phyloP scores from a whole-genome alignment of 2,888 invertebrate species.

The Hydropsyche betteni region DNA sequence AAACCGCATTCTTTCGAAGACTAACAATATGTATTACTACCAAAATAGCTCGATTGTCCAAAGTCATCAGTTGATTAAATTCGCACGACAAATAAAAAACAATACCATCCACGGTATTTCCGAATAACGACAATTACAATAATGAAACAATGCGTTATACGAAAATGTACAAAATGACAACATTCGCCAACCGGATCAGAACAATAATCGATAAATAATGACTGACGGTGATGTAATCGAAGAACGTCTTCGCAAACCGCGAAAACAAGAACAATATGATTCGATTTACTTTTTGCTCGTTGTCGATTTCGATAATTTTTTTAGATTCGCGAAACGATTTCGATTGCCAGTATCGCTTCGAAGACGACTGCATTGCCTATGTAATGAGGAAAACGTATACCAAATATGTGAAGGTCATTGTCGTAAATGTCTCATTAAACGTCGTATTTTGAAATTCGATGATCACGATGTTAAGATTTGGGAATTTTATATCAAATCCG shows the following conservation, averaged over 20 bases:
- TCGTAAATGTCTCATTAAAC: not conserved
- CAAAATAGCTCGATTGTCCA: too few species aligned
- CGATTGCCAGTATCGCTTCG: not conserved
- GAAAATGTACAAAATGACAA: not conserved
- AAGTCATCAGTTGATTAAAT: not conserved
- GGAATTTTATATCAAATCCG: too few species aligned
- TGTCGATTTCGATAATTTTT: not conserved
- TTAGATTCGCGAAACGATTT: not conserved
- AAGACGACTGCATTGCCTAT: slow-evolving; percentile 6
- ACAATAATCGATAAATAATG: not conserved
- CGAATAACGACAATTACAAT: not conserved
- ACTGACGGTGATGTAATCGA: slow-evolving; percentile 3
- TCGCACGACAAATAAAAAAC: not conserved
- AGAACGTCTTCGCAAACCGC: not conserved
- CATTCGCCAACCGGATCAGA: too few species aligned
- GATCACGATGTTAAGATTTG: too few species aligned
- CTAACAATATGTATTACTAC: too few species aligned
- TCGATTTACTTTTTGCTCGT: not conserved
- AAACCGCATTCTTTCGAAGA: too few species aligned
- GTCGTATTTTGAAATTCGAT: not conserved
- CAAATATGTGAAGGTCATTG: slow-evolving; percentile 8
- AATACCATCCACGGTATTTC: not conserved
- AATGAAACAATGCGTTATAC: slow-evolving; percentile 1
- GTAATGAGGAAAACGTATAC: not conserved
- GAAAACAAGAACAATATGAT: not conserved